These are phyloP conservation scores for Melanostoma scalare DNA, from an alignment of 2,888 invertebrate species.

Conservation along the genomic window DNA sequence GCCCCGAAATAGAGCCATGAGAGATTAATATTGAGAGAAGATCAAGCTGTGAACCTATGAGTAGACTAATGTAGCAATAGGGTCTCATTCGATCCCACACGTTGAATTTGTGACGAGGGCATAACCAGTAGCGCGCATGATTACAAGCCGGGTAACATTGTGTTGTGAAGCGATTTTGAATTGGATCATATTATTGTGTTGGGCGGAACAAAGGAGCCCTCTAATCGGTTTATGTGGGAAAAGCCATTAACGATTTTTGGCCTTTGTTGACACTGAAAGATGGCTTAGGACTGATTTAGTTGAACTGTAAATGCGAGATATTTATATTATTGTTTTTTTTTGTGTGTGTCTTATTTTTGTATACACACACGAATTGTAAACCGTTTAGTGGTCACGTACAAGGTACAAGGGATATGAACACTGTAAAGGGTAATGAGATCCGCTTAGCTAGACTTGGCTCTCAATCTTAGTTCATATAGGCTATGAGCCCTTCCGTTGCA, in stretches of 20 bases:
- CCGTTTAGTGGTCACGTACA: conserved; percentile 56
- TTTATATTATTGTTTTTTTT: conserved; percentile 36
- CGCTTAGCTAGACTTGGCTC: too few relatives aligned
- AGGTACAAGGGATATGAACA: conserved; percentile 5
- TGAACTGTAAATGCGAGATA: conserved; percentile 28
- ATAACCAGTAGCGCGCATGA: conserved; percentile 72
- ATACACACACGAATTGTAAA: conserved; percentile 33
- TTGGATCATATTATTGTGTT: conserved; percentile 69
- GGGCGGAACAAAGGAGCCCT: conserved; percentile 63
- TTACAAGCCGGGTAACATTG: conserved; percentile 69
- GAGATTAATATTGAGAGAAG: conserved; percentile 49
- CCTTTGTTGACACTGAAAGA: conserved; percentile 55
- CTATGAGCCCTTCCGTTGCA: too few relatives aligned
- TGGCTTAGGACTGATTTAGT: conserved; percentile 53
- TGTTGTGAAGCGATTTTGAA: conserved; percentile 68
- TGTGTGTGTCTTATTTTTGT: conserved; percentile 40
- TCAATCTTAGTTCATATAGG: too few relatives aligned
- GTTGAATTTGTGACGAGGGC: conserved; percentile 45
- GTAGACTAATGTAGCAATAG: conserved; percentile 52
- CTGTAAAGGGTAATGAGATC: too few relatives aligned
- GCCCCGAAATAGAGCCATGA: conserved; percentile 31
- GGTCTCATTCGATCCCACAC: conserved; percentile 62
- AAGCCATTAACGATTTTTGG: conserved; percentile 63
- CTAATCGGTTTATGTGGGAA: conserved; percentile 71
- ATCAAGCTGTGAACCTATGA: conserved; percentile 43